These are phyloP conservation scores for Campaea margaritaria DNA, from an alignment of 2,888 invertebrate species.

Conservation along the genomic window DNA sequence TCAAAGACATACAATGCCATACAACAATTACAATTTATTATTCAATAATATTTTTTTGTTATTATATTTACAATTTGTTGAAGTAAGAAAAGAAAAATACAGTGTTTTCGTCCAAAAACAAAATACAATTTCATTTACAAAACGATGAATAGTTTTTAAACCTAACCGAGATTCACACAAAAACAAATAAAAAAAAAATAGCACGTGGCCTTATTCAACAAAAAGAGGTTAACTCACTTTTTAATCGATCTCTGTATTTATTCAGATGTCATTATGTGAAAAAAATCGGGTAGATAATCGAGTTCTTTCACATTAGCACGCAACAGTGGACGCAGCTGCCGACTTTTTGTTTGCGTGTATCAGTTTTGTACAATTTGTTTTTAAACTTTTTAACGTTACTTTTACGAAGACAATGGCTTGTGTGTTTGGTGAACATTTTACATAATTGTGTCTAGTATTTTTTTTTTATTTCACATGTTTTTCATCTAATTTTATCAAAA, in stretches of 20 bases:
- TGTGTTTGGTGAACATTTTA: background rate
- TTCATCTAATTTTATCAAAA: no score
- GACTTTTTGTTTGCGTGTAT: conserved; percentile 49
- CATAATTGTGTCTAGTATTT: background rate
- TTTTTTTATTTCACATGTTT: background rate
- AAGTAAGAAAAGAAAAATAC: no score
- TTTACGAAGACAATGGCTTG: conserved; percentile 14
- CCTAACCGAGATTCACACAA: background rate
- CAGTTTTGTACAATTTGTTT: conserved; percentile 38
- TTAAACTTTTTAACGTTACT: conserved; percentile 14
- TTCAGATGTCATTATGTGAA: conserved; percentile 71
- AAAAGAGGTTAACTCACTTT: conserved; percentile 48
- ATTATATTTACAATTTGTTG: no score
- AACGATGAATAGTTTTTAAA: no score
- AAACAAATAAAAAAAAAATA: conserved; percentile 7
- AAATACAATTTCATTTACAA: no score
- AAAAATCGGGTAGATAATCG: conserved; percentile 59
- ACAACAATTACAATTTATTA: no score
- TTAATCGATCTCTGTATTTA: conserved; percentile 58
- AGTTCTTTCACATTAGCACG: conserved; percentile 60
- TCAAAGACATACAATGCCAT: no score
- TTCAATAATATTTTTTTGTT: no score
- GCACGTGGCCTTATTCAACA: conserved; percentile 42
- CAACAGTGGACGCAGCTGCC: conserved; percentile 66
- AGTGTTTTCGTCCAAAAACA: no score